phyloP scores from a whole-genome alignment of 1,140 invertebrate genomes.

The Hylaeus volcanicus region DNA sequence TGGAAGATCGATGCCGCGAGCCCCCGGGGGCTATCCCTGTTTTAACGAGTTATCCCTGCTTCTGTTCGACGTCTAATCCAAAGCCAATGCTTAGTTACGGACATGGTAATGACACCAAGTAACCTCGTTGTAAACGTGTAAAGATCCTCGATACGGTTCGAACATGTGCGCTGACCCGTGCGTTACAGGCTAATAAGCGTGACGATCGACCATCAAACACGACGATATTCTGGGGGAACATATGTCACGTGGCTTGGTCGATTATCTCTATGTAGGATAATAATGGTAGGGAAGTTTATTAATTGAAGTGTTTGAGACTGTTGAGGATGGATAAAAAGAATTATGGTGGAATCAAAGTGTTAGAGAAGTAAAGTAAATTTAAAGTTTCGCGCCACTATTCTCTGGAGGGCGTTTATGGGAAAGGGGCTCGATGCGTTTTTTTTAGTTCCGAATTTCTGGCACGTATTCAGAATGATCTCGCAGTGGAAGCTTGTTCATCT shows the following conservation, averaged over 20 bases:
- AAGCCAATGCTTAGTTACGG: constrained; percentile 47
- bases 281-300: too few relatives aligned
- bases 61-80: constrained; percentile 42
- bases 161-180: constrained; percentile 28
- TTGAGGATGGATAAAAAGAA: too few relatives aligned
- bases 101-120: constrained; percentile 62
- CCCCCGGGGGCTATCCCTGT: constrained; percentile 13
- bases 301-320: too few relatives aligned
- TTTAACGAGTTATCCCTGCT: constrained; percentile 33
- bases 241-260: neutral
- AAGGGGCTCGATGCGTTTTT: too few relatives aligned
- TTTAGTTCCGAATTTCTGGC: too few relatives aligned
- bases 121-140: constrained; percentile 51
- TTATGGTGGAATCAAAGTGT: too few relatives aligned
- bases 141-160: constrained; percentile 60
- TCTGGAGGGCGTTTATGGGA: too few relatives aligned
- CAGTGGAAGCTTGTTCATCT: too few relatives aligned
- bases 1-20: constrained; percentile 20
- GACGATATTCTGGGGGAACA: neutral
- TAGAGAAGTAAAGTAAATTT: too few relatives aligned
- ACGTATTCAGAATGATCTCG: too few relatives aligned
- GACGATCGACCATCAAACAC: neutral
- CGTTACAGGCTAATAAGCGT: constrained; percentile 18
- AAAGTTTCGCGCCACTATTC: too few relatives aligned
- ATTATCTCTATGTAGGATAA: neutral